Conservation (phyloP, 35 echinoderm and acorn worm genomes). For the Anneissia japonica region DNA sequence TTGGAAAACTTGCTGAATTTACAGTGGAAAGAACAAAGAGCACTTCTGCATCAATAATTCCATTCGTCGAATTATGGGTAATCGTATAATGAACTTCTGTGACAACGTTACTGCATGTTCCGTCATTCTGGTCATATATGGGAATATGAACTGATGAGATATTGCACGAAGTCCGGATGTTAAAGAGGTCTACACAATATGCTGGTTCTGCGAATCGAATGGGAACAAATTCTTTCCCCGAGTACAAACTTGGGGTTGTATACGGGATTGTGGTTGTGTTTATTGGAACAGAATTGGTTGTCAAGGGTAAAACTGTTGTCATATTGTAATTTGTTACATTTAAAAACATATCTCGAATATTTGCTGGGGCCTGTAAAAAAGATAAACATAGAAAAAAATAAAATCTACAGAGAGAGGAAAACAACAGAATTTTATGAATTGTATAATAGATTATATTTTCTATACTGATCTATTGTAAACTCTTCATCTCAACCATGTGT, state of each 20-base stretch:
- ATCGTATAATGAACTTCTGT: conserved; percentile 49
- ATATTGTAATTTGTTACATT: background rate
- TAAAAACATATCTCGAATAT: background rate
- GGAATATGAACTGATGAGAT: conserved; percentile 44
- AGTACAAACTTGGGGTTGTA: background rate
- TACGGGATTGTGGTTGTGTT: background rate
- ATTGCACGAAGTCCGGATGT: background rate
- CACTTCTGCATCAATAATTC: conserved; percentile 52
- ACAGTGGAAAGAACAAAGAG: conserved; percentile 43
- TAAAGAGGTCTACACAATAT: background rate
- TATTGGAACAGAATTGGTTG: background rate
- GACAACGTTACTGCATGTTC: conserved; percentile 57
- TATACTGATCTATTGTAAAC: too few species aligned
- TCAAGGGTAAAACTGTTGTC: background rate
- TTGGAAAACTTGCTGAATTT: background rate
- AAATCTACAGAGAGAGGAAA: too few species aligned
- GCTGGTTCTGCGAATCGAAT: background rate
- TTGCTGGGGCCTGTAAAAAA: background rate
- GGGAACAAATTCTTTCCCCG: background rate
- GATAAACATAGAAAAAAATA: too few species aligned
- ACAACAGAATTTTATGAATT: too few species aligned
- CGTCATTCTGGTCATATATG: conserved; percentile 27
- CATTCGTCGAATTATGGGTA: conserved; percentile 73
- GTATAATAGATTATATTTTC: too few species aligned
- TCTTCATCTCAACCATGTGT: too few species aligned